Evolutionary conservation across 1,140 invertebrate genomes (phyloP).

Genomic region (Mactra quadrangularis): DNA sequence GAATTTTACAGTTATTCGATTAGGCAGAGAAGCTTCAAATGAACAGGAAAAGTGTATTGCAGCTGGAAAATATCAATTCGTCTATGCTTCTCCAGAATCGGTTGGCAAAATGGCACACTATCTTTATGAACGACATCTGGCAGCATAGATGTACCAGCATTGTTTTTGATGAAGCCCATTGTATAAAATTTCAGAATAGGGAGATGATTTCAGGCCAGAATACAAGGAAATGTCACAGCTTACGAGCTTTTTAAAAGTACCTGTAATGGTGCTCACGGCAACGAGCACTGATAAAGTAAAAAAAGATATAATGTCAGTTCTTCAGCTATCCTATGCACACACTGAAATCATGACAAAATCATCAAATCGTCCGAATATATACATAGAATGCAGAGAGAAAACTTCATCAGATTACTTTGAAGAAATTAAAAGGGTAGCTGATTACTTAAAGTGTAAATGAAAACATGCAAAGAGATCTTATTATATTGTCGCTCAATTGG

Average conservation of each 20-base stretch:
- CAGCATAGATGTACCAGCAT: background rate
- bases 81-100: conserved; percentile 40
- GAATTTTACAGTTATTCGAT: background rate
- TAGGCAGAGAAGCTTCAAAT: background rate
- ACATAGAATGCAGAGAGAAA: background rate
- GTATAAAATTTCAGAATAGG: conserved; percentile 50
- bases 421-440: conserved; percentile 4
- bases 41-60: background rate
- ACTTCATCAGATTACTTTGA: background rate
- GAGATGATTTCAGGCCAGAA: conserved; percentile 45
- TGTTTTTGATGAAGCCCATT: conserved; percentile 42
- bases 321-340: conserved; percentile 10
- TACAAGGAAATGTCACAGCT: conserved; percentile 16
- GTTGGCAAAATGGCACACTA: conserved; percentile 19
- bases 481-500: conserved; percentile 36
- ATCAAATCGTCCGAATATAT: conserved; percentile 25
- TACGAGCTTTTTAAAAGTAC: conserved; percentile 22
- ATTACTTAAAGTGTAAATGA: conserved; percentile 6
- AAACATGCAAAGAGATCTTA: conserved; percentile 9
- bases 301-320: conserved; percentile 18
- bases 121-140: conserved; percentile 37
- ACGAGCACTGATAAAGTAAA: conserved; percentile 15
- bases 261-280: conserved; percentile 34
- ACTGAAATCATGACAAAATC: conserved; percentile 19
- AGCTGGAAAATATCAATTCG: conserved; percentile 9